phyloP scores from a whole-genome alignment of 2,797 vertebrate species.

The Heterohyrax brucei region DNA sequence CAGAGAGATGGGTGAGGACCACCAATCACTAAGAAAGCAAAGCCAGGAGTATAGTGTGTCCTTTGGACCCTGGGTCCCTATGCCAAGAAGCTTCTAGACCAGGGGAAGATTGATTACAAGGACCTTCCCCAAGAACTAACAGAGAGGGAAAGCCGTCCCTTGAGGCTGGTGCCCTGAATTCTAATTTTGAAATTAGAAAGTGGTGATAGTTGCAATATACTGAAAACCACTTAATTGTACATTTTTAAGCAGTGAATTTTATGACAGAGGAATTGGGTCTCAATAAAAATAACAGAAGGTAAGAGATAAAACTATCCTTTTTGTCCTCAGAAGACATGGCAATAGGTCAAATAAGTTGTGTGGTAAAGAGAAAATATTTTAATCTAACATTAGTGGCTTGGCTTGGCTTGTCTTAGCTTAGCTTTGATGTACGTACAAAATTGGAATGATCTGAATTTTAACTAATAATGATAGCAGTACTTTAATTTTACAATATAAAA shows the following conservation, averaged over 20 bases:
- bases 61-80: too few species aligned
- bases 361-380: neutral
- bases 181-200: neutral
- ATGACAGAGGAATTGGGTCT: neutral
- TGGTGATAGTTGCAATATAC: neutral
- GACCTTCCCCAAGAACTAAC: too few species aligned
- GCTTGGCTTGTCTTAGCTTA: neutral
- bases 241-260: neutral
- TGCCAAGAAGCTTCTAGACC: too few species aligned
- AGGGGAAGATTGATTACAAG: too few species aligned
- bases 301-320: neutral
- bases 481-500: conserved; percentile 49
- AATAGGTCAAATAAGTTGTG: neutral
- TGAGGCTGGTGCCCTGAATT: too few species aligned
- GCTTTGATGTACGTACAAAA: neutral
- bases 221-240: neutral
- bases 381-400: neutral
- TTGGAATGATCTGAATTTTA: neutral
- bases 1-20: too few species aligned
- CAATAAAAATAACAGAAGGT: neutral
- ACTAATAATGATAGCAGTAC: neutral
- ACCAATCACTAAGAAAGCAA: too few species aligned
- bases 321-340: neutral
- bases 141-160: too few species aligned
- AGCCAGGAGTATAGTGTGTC: too few species aligned